Conservation (phyloP, 2,797 vertebrate genomes). For the Luscinia megarhynchos region DNA sequence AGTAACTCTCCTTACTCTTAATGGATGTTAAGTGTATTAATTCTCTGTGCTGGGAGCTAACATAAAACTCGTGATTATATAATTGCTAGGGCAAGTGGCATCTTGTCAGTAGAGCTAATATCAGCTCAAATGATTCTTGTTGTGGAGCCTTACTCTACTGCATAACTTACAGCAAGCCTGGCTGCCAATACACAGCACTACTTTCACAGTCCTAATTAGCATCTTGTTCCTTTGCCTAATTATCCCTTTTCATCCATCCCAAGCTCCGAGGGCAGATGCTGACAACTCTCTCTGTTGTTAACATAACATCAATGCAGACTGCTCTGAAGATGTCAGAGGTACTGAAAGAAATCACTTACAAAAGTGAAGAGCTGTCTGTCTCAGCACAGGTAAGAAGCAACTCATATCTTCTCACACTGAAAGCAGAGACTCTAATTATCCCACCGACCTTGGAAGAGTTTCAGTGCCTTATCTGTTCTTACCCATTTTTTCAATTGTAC, state of each 20-base stretch:
- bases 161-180: neutral
- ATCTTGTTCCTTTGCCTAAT: slow-evolving; percentile 29
- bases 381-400: slow-evolving; percentile 83
- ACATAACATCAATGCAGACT: slow-evolving; percentile 79
- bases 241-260: slow-evolving; percentile 12
- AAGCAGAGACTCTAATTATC: neutral
- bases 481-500: neutral
- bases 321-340: slow-evolving; percentile 85
- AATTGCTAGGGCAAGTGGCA: slow-evolving; percentile 25
- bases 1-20: neutral
- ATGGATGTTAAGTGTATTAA: neutral
- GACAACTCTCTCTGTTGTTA: slow-evolving; percentile 80
- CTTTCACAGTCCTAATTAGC: slow-evolving; percentile 20
- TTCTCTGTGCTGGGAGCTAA: neutral
- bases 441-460: neutral
- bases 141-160: neutral
- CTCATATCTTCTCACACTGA: neutral
- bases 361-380: slow-evolving; percentile 84
- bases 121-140: slow-evolving; percentile 1
- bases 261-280: slow-evolving; percentile 90
- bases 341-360: slow-evolving; percentile 85
- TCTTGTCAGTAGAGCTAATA: slow-evolving; percentile 28
- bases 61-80: neutral
- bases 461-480: neutral
- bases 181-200: slow-evolving; percentile 10